These are phyloP conservation scores for Caenorhabditis zanzibari DNA, from an alignment of 2,888 invertebrate genomes.

Conservation along the genomic window DNA sequence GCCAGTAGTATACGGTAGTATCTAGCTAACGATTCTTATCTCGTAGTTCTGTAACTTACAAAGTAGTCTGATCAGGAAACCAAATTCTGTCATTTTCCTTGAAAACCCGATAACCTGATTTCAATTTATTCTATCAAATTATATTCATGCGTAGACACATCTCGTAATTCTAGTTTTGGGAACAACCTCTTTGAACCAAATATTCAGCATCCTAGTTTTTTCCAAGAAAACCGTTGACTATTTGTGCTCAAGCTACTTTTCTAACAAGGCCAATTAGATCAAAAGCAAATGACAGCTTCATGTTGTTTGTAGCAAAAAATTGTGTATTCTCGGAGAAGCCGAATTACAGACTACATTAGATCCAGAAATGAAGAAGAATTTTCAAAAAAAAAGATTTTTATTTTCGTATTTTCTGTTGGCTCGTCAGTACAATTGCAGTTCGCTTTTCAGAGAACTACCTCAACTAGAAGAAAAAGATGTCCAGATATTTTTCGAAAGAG, in stretches of 20 bases:
- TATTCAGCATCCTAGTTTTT: neutral
- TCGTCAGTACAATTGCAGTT: neutral
- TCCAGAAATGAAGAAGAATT: neutral
- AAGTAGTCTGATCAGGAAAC: neutral
- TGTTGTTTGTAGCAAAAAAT: slow-evolving; percentile 1
- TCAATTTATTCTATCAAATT: slow-evolving; percentile 4
- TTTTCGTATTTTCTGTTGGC: neutral
- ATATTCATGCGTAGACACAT: slow-evolving; percentile 18
- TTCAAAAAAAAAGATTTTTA: neutral
- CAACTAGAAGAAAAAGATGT: neutral
- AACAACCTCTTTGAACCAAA: neutral
- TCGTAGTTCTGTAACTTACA: neutral
- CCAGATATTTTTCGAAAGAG: neutral
- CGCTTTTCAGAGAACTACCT: neutral
- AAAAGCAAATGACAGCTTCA: slow-evolving; percentile 13
- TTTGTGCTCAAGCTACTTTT: neutral
- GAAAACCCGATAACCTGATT: slow-evolving; percentile 5
- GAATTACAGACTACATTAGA: slow-evolving; percentile 5
- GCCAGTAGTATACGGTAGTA: neutral
- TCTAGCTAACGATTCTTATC: neutral
- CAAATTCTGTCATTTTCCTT: slow-evolving; percentile 15
- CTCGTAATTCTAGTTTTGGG: slow-evolving; percentile 1
- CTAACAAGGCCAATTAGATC: slow-evolving; percentile 26
- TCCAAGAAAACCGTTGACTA: slow-evolving; percentile 16
- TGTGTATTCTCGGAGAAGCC: slow-evolving; percentile 2